Percentiles rank a stretch among this genome's conserved stretches.
Evolutionary conservation across 2,888 invertebrate species (phyloP).

Genomic region (Saturnia japonica): DNA sequence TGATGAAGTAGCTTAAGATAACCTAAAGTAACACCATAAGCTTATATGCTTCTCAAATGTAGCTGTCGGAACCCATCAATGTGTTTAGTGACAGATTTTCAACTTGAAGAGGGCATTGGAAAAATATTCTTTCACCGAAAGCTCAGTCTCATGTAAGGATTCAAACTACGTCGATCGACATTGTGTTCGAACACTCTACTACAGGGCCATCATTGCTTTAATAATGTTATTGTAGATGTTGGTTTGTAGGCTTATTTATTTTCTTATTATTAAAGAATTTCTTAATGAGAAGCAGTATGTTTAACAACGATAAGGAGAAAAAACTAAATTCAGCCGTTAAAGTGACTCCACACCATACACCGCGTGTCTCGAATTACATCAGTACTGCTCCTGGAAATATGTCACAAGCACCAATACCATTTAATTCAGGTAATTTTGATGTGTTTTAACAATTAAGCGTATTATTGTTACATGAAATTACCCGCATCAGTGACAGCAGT

Average conservation of each 20-base stretch:
- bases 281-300: constrained; percentile 53
- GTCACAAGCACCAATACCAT: constrained; percentile 38
- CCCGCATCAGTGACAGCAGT: too few species aligned
- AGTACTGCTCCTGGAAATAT: constrained; percentile 28
- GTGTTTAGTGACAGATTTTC: too few species aligned
- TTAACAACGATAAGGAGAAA: constrained; percentile 46
- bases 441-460: too few species aligned
- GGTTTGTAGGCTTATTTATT: not conserved
- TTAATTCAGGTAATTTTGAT: constrained; percentile 42
- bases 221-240: not conserved
- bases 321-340: constrained; percentile 47
- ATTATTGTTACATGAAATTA: too few species aligned
- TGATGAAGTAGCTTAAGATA: too few species aligned
- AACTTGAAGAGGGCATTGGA: too few species aligned
- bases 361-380: constrained; percentile 34
- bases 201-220: not conserved
- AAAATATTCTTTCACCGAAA: too few species aligned
- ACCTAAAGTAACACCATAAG: too few species aligned
- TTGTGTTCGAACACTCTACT: not conserved
- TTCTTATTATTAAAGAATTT: constrained; percentile 45
- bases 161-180: not conserved
- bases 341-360: constrained; percentile 49
- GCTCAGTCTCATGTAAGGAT: too few species aligned
- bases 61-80: not conserved
- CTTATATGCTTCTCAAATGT: not conserved